phyloP scores from a whole-genome alignment of 2,797 vertebrate species.

The Periparus ater region DNA sequence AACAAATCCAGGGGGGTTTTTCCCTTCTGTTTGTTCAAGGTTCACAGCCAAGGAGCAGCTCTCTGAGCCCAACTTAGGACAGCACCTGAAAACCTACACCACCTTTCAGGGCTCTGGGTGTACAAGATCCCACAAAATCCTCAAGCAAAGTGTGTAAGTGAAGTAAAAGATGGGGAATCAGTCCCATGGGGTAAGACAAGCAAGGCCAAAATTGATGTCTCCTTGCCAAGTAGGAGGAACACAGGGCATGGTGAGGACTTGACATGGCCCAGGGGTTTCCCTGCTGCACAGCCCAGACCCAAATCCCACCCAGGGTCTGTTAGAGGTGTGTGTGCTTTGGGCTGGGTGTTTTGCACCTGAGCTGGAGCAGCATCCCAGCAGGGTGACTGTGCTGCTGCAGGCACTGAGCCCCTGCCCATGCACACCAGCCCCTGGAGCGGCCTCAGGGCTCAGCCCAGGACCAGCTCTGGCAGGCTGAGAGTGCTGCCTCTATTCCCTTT shows the following conservation, averaged over 20 bases:
- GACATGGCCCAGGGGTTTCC: not conserved
- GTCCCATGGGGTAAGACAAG: not conserved
- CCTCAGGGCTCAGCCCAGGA: not conserved
- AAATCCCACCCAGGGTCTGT: not conserved
- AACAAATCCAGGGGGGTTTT: not conserved
- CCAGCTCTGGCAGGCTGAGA: not conserved
- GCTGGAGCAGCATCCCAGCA: not conserved
- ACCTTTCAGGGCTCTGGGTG: not conserved
- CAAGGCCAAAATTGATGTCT: not conserved
- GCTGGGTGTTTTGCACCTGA: not conserved
- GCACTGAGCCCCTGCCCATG: not conserved
- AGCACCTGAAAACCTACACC: not conserved
- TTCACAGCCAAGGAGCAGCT: not conserved
- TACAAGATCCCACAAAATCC: not conserved
- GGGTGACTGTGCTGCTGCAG: not conserved
- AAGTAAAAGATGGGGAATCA: not conserved
- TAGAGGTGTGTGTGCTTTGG: not conserved
- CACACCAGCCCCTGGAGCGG: not conserved
- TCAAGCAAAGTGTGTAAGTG: not conserved
- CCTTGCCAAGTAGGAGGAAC: not conserved
- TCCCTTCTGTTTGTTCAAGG: not conserved
- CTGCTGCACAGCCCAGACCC: not conserved
- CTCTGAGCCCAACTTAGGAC: not conserved
- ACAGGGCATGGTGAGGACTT: not conserved
- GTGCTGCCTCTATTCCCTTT: not conserved